phyloP scores from a whole-genome alignment of 2,113 vertebrate genomes.

The Tapirus terrestris region DNA sequence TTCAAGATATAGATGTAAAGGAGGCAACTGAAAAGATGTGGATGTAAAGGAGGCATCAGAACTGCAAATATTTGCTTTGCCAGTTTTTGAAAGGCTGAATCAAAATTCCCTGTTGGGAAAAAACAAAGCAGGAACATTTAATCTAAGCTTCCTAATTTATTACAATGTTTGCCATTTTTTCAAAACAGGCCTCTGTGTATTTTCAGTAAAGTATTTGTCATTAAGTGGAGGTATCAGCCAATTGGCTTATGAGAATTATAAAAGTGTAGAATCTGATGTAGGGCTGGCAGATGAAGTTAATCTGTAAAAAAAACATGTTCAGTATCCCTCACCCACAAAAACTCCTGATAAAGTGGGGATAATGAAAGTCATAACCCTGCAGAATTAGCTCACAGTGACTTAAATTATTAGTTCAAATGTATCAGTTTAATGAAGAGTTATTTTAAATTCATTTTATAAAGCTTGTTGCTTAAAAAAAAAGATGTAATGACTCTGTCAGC shows the following conservation, averaged over 20 bases:
- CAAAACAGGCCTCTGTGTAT: background rate
- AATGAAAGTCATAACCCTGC: background rate
- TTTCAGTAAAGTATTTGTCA: background rate
- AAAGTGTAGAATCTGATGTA: background rate
- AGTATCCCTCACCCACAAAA: background rate
- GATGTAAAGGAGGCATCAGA: background rate
- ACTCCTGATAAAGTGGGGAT: background rate
- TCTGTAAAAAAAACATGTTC: background rate
- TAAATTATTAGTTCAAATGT: conserved; percentile 1
- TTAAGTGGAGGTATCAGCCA: background rate
- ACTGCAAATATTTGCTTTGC: background rate
- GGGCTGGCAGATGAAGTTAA: background rate
- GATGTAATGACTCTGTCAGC: background rate
- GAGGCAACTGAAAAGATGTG: background rate
- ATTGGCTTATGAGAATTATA: background rate
- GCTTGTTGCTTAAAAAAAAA: background rate
- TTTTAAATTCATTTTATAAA: conserved; percentile 36
- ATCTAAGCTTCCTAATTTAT: background rate
- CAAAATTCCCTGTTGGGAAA: background rate
- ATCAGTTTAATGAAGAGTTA: background rate
- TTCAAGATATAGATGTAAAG: background rate
- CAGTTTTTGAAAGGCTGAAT: background rate
- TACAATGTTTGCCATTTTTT: background rate
- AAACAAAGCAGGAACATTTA: background rate
- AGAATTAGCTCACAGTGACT: background rate